Evolutionary conservation across 2,888 invertebrate species (phyloP), one percentile per base, ranked within the genome.

Genomic region (Sclerodermus sp.): DNA sequence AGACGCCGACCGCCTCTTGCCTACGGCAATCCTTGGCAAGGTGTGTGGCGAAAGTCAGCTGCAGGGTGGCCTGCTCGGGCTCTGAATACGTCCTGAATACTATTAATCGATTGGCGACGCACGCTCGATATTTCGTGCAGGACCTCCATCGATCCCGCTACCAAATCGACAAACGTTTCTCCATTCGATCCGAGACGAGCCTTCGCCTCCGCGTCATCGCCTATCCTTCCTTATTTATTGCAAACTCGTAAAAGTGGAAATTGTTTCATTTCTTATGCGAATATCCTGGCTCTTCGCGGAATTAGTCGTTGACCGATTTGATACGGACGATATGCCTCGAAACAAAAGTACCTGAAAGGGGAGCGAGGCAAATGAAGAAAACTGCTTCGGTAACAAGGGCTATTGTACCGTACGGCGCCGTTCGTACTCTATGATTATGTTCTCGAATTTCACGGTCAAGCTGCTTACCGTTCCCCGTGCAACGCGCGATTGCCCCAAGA

Each of bases 401-500:
- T 23, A 43, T 49, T 23, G 47, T 51, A 42, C 55, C 46, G 8
- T 23, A 23, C 23, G n/a, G n/a, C n/a, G n/a, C n/a, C n/a, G 64
- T 57, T 66, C 62, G 63, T 57, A 64, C 65, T 68, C 72, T 70
- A 68, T 70, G 72, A 72, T 72, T 72, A 72, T 62, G 70, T 61
- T 71, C 71, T 70, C 65, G 71, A 68, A 69, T 72, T 71, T 70
- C 67, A 69, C 69, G 71, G 70, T 70, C 69, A 68, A 68, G 67
- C 64, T 67, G 57, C 66, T 23, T 8, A 23, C 8, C 8, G 23
- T 8, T 23, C 23, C 3, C 23, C 8, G 23, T 23, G 23, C 23
- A 8, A 23, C 23, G 23, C 8, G 23, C 8, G 23, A 23, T 23
- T 51, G 40, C 57, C 9, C 4, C 4, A 36, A 36, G 36, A 15